phyloP scores from a whole-genome alignment of 2,797 vertebrate genomes.

The Thunnus albacares region DNA sequence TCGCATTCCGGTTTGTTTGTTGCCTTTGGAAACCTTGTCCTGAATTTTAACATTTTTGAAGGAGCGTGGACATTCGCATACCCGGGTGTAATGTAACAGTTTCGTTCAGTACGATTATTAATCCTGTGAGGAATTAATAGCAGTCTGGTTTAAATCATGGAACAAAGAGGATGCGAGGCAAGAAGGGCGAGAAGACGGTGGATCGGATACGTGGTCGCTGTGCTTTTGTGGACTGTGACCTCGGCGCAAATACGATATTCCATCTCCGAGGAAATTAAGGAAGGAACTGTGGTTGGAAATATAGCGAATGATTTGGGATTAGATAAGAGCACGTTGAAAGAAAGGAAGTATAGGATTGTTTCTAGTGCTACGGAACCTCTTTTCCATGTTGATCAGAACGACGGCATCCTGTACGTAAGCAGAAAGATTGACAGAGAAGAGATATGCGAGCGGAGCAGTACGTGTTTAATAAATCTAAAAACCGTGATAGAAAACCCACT shows the following conservation, averaged over 20 bases:
- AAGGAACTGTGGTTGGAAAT: constrained; percentile 84
- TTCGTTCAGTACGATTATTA: not conserved
- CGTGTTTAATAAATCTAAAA: constrained; percentile 79
- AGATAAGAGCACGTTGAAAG: constrained; percentile 69
- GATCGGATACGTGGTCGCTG: constrained; percentile 15
- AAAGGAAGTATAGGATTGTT: constrained; percentile 69
- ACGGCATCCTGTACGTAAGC: constrained; percentile 78
- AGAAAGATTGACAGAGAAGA: constrained; percentile 83
- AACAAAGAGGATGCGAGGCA: constrained; percentile 26
- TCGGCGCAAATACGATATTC: constrained; percentile 81
- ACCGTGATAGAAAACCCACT: constrained; percentile 71
- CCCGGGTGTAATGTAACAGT: not conserved
- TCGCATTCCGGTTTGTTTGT: not conserved
- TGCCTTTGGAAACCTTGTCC: too few relatives aligned
- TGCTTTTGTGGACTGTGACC: constrained; percentile 45
- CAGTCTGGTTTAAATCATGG: constrained; percentile 31
- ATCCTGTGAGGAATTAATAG: not conserved
- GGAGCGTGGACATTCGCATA: not conserved
- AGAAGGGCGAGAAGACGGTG: not conserved
- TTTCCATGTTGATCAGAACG: constrained; percentile 72
- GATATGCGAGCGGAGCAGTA: constrained; percentile 70
- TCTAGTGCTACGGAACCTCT: not conserved
- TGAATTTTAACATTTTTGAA: not conserved
- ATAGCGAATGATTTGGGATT: constrained; percentile 85
- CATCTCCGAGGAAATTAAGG: constrained; percentile 78